Base-by-base conservation (phyloP, 2,113 vertebrate species). In the Chloropsis cyanopogon region DNA sequence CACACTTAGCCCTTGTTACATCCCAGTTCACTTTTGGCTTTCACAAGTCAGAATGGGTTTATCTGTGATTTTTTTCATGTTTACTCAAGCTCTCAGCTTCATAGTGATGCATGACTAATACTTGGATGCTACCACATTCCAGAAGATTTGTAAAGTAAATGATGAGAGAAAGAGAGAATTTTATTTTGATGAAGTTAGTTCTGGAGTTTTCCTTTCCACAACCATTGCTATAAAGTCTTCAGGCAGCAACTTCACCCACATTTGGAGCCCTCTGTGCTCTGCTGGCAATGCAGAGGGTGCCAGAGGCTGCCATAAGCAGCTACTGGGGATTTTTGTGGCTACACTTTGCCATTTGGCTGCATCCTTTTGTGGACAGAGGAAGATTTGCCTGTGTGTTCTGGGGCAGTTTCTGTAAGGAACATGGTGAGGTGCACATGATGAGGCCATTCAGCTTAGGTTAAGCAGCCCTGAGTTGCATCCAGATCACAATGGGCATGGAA, bases 11-110 rank as follows among this genome's bases (percentile, higher is more conserved):
- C 9, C 12, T 59, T 75, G 59, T 66, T 89, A 71, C 18, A 83
- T 78, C 72, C 39, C 52, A 81, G 70, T 35, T 92, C 72, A 64
- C 56, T 94, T 88, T 64, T 88, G 68, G 25, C 37, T 79, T 82
- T 85, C 33, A 37, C 6, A 11, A 70, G 31, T 70, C 64, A 66
- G n/a, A 94, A 92, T 41, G 49, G 82, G 35, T 24, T 96, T 93
- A 90, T 94, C 85, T 86, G 39, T 52, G 79, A 33, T 50, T 92
- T 88, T 92, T 91, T 93, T 91, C 54, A 20, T 93, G 79, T 94
- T 95, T 95, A 83, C 47, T 90, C 72, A 88, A 95, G 28, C 87
- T 91, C 84, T 89, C 46, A 69, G 46, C 49, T 76, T 94, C 81
- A 92, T 85, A 91, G 41, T 47, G 63, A 90, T 49, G 16, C 31